Evolutionary conservation across 2,113 vertebrate species (phyloP).

Genomic region (Paradisaea rubra): DNA sequence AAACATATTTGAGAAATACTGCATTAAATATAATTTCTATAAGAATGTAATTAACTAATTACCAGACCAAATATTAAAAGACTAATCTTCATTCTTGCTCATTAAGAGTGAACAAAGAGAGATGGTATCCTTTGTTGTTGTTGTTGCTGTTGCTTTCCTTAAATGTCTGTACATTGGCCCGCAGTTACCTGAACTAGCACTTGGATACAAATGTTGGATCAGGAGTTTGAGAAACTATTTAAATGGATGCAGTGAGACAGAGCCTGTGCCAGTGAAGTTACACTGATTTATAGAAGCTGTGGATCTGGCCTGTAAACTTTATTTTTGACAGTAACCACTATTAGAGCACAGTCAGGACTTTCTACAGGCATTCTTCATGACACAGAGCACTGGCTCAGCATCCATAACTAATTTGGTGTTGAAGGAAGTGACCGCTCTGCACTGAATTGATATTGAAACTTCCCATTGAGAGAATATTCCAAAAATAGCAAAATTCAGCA

Average conservation of each 20-base stretch:
- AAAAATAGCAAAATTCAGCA: neutral
- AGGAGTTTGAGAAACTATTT: neutral
- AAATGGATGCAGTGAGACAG: neutral
- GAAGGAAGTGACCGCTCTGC: neutral
- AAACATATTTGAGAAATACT: neutral
- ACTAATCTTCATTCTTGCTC: neutral
- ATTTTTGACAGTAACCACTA: neutral
- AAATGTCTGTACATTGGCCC: neutral
- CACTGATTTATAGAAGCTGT: neutral
- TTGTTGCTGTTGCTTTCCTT: neutral
- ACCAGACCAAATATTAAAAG: neutral
- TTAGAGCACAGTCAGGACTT: slow-evolving; percentile 5
- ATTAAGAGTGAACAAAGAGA: neutral
- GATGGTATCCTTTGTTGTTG: neutral
- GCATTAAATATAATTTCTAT: neutral
- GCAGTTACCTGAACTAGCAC: neutral
- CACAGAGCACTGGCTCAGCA: neutral
- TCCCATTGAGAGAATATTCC: neutral
- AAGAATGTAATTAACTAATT: neutral
- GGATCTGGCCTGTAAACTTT: neutral
- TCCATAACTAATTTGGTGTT: neutral
- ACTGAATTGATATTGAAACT: neutral
- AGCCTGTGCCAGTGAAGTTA: neutral
- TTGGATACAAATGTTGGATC: neutral
- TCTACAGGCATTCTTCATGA: neutral